A percentile compares a stretch with the other conserved stretches of the same genome.
These are phyloP conservation scores for Pygoscelis antarcticus DNA, from an alignment of 2,113 vertebrate species.

Conservation along the genomic window DNA sequence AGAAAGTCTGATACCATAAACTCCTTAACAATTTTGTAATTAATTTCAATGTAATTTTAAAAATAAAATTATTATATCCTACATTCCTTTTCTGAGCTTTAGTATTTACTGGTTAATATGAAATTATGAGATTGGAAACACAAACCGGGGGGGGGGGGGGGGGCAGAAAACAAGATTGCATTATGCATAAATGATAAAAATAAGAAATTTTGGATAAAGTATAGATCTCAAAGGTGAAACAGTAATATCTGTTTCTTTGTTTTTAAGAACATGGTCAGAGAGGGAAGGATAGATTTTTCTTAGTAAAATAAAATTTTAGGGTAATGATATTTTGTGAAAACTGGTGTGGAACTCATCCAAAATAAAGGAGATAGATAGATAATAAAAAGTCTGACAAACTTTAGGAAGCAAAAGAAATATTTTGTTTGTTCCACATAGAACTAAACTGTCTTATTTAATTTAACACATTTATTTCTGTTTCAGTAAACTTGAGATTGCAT, in stretches of 20 bases:
- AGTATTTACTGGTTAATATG: neutral
- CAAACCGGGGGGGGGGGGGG: rapidly evolving
- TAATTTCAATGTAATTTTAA: neutral
- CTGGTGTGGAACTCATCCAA: neutral
- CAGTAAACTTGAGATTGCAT: neutral
- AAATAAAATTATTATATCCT: neutral
- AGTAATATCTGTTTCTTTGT: neutral
- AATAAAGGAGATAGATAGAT: neutral
- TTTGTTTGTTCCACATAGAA: neutral
- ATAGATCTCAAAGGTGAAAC: neutral
- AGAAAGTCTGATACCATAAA: neutral
- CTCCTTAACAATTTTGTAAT: neutral
- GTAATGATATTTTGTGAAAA: neutral
- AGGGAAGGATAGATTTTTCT: neutral
- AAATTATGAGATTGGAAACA: neutral
- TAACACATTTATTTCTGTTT: neutral
- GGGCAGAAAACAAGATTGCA: neutral
- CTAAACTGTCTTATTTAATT: neutral
- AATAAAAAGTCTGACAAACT: neutral
- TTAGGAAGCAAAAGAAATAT: neutral
- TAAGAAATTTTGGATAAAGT: neutral
- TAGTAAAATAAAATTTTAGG: neutral
- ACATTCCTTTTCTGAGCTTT: neutral
- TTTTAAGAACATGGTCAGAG: neutral
- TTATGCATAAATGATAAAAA: neutral